These are phyloP conservation scores for Elymnias hypermnestra DNA, from an alignment of 1,140 invertebrate genomes.

Conservation along the genomic window DNA sequence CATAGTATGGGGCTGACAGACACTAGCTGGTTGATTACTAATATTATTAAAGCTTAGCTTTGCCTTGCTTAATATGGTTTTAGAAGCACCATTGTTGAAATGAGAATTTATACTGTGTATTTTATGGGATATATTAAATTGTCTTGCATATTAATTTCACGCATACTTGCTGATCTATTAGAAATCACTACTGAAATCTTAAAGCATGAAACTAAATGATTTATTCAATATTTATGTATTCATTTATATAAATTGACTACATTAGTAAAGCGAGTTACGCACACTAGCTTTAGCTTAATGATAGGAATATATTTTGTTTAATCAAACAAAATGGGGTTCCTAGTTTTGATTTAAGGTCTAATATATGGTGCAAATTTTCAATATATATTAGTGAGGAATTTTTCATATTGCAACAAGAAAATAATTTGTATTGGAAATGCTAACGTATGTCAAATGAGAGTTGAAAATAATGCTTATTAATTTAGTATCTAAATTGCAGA, in stretches of 20 bases:
- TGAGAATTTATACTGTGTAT: too few relatives aligned
- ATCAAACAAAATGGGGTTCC: constrained; percentile 1
- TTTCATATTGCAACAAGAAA: too few relatives aligned
- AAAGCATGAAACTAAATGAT: constrained; percentile 12
- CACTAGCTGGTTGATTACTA: constrained; percentile 55
- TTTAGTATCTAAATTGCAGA: too few relatives aligned
- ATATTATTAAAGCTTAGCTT: constrained; percentile 48
- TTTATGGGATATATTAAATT: constrained; percentile 11
- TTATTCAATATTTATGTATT: neutral
- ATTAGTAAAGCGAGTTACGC: neutral
- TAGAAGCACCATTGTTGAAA: constrained; percentile 10
- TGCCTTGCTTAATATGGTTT: constrained; percentile 35
- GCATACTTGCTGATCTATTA: neutral
- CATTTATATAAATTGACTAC: neutral
- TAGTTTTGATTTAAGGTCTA: neutral
- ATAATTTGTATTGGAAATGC: too few relatives aligned
- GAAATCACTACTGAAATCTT: neutral
- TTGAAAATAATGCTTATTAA: too few relatives aligned
- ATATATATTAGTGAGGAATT: neutral
- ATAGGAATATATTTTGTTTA: constrained; percentile 4
- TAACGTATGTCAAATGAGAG: too few relatives aligned
- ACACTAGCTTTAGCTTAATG: constrained; percentile 13
- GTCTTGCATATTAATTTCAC: constrained; percentile 2
- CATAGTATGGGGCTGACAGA: constrained; percentile 64
- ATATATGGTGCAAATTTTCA: neutral